These are phyloP conservation scores for Liopterus haemorrhoidalis DNA, from an alignment of 2,888 invertebrate species.

Conservation along the genomic window DNA sequence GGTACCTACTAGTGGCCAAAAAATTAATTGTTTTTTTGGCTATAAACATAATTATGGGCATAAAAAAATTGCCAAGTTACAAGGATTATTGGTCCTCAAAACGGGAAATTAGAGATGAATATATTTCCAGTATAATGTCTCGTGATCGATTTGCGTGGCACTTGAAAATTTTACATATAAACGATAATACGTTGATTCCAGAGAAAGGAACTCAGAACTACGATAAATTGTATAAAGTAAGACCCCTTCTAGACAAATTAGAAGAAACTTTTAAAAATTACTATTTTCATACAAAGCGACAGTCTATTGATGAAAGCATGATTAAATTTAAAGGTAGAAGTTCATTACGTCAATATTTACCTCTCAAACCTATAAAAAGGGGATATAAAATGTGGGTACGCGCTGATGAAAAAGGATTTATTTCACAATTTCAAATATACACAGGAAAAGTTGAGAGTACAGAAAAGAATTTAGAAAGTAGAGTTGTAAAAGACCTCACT, in stretches of 20 bases:
- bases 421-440: conserved; percentile 34
- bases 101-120: conserved; percentile 26
- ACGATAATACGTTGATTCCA: conserved; percentile 28
- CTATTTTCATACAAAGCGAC: conserved; percentile 19
- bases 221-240: conserved; percentile 32
- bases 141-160: conserved; percentile 27
- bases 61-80: conserved; percentile 30
- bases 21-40: conserved; percentile 29
- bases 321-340: conserved; percentile 32
- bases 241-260: conserved; percentile 25
- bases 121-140: conserved; percentile 26
- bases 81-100: conserved; percentile 30
- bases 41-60: conserved; percentile 33
- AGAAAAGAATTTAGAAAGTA: conserved; percentile 14
- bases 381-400: conserved; percentile 34
- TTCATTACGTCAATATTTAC: conserved; percentile 31
- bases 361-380: conserved; percentile 31
- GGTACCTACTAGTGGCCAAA: conserved; percentile 20
- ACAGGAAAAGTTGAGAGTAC: conserved; percentile 34
- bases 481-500: conserved; percentile 24
- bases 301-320: conserved; percentile 32
- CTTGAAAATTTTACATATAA: conserved; percentile 31
- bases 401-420: conserved; percentile 31
- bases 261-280: conserved; percentile 15
- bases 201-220: conserved; percentile 24